These are phyloP conservation scores for Chaetops frenatus DNA, from an alignment of 2,113 vertebrate species.

Conservation along the genomic window DNA sequence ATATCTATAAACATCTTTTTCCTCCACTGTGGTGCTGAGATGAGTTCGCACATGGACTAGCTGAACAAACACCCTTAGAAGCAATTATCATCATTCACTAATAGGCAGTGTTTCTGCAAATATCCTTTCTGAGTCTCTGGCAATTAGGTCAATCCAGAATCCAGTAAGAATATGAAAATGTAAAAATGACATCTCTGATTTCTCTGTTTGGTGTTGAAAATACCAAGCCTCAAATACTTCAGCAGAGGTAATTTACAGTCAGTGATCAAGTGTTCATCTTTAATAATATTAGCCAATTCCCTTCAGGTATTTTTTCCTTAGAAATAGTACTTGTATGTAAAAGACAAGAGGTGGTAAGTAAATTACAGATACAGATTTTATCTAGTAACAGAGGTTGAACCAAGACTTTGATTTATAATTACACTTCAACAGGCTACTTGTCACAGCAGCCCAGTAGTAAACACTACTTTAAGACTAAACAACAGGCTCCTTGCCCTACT, in stretches of 20 bases:
- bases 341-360: conserved; percentile 35
- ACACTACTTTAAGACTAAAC: not conserved
- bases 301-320: conserved; percentile 45
- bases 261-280: conserved; percentile 27
- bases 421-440: conserved; percentile 50
- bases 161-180: not conserved
- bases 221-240: conserved; percentile 32
- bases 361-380: conserved; percentile 46
- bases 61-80: not conserved
- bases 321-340: conserved; percentile 45
- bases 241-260: conserved; percentile 6
- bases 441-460: conserved; percentile 18
- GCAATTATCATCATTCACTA: not conserved
- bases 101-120: not conserved
- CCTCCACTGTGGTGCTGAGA: not conserved
- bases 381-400: conserved; percentile 4
- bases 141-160: not conserved
- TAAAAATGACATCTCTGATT: not conserved
- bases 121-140: not conserved
- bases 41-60: not conserved
- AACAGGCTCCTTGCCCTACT: not conserved
- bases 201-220: not conserved
- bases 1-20: not conserved
- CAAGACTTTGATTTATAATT: conserved; percentile 35
- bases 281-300: conserved; percentile 31